Evolutionary conservation across 2,797 vertebrate genomes (phyloP), one percentile per base, ranked within the genome.

Genomic region (Mycteria americana): DNA sequence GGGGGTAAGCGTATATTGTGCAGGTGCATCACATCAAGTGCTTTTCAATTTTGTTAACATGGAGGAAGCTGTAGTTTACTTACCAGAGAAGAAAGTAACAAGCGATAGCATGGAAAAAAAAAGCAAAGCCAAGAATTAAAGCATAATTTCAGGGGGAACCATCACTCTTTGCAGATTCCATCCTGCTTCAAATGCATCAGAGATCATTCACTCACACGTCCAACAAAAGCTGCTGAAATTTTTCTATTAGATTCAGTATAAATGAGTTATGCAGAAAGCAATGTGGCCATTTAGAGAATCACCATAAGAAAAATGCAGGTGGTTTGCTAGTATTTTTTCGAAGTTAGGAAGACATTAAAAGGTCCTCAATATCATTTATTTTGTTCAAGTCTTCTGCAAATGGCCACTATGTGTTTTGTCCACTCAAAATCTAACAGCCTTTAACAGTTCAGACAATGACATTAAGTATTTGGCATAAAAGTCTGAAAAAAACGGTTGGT

Each of bases 41-140:
- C n/a, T 94, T 95, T 63, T 69, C 28, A 50, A 39, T 76, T 83
- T 53, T 70, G 48, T 63, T 88, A 85, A 59, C 25, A 82, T 53
- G 25, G 39, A 76, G 19, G 37, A 77, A 53, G 83, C 83, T 96
- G 86, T 73, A 70, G 53, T 86, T 74, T 98, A 98, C 98, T 99
- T 98, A 99, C 98, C 98, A 98, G 95, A 94, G 83, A 70, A 97
- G 98, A 98, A 97, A 93, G 93, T 97, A 98, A 95, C 95, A 97
- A 96, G 92, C 87, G 98, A 96, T 75, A 98, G 98, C 98, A 98
- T 98, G 98, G 12, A 93, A 91, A 93, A 95, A 96, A 73, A 77
- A 87, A 95, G 95, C 33, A 93, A 94, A 97, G 95, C 93, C 95
- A 96, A 97, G 69, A 97, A 97, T 94, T 93, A 93, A 96, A 98